Evolutionary conservation across 2,113 vertebrate genomes (phyloP).

Genomic region (Podiceps cristatus): DNA sequence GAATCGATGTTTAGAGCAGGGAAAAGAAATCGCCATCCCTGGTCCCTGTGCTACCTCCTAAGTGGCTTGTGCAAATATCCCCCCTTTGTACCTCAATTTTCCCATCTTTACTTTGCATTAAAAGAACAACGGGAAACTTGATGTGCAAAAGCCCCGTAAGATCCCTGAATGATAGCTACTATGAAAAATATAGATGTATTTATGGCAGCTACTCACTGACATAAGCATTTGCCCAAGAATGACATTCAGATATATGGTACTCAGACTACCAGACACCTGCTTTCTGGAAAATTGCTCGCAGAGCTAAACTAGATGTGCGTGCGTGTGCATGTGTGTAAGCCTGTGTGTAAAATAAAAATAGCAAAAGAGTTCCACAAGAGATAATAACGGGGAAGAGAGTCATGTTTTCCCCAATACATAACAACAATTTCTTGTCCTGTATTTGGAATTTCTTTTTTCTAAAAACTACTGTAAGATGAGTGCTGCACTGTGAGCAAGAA

Average conservation of each 20-base stretch:
- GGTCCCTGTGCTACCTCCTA: not conserved
- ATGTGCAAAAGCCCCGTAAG: conserved; percentile 2
- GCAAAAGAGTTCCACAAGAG: not conserved
- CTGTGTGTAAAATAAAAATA: not conserved
- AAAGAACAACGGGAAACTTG: conserved; percentile 10
- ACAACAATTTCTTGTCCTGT: not conserved
- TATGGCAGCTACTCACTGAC: not conserved
- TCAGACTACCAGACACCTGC: not conserved
- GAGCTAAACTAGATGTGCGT: not conserved
- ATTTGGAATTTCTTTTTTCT: not conserved
- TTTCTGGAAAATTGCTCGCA: not conserved
- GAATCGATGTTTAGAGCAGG: not conserved
- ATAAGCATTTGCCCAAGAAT: conserved; percentile 41
- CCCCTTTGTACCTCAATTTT: not conserved
- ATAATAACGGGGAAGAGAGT: not conserved
- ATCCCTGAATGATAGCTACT: not conserved
- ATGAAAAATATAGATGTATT: conserved; percentile 36
- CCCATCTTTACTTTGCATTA: not conserved
- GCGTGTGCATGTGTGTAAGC: not conserved
- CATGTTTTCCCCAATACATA: not conserved
- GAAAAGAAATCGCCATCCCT: not conserved
- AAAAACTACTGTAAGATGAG: not conserved
- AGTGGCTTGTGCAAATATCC: conserved; percentile 1
- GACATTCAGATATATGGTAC: not conserved
- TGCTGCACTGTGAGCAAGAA: not conserved